These are phyloP conservation scores for Drosophila longiperda DNA, from an alignment of 2,888 invertebrate species.

Conservation along the genomic window DNA sequence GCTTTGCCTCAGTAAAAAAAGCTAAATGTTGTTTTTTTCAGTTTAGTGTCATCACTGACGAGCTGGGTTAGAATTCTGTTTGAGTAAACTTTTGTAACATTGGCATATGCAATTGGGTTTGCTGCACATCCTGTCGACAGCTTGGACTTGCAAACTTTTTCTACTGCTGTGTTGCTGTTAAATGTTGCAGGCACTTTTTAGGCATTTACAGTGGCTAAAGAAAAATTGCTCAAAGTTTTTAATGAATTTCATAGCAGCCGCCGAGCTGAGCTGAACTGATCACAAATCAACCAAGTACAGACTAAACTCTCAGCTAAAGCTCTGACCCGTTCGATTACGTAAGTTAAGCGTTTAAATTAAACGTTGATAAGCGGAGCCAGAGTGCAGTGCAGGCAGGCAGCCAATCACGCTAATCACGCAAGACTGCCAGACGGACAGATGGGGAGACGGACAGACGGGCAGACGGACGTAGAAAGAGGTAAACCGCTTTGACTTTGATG, in stretches of 20 bases:
- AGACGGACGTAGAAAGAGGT: constrained; percentile 42
- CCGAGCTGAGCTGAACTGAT: constrained; percentile 43
- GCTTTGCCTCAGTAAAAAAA: background rate
- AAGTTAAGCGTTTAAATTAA: constrained; percentile 33
- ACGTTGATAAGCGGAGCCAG: constrained; percentile 60
- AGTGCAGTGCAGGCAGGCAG: constrained; percentile 50
- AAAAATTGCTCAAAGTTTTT: constrained; percentile 64
- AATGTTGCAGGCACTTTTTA: constrained; percentile 65
- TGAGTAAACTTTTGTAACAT: constrained; percentile 69
- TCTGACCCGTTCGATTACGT: constrained; percentile 53
- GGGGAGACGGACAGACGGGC: constrained; percentile 12
- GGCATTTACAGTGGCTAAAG: constrained; percentile 36
- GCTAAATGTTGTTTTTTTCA: background rate
- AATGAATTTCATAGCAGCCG: constrained; percentile 79
- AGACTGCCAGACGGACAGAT: constrained; percentile 14
- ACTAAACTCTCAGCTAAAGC: constrained; percentile 19
- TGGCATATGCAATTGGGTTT: constrained; percentile 81
- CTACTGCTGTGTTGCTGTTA: constrained; percentile 61
- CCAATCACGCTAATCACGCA: constrained; percentile 69
- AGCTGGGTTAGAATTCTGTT: constrained; percentile 28
- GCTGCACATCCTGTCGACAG: constrained; percentile 80
- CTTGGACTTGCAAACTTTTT: constrained; percentile 79
- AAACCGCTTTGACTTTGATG: constrained; percentile 69
- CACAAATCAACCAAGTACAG: constrained; percentile 28
- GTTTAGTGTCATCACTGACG: constrained; percentile 50